Conservation (phyloP, 2,888 invertebrate genomes). For the Hofmannophila pseudospretella region DNA sequence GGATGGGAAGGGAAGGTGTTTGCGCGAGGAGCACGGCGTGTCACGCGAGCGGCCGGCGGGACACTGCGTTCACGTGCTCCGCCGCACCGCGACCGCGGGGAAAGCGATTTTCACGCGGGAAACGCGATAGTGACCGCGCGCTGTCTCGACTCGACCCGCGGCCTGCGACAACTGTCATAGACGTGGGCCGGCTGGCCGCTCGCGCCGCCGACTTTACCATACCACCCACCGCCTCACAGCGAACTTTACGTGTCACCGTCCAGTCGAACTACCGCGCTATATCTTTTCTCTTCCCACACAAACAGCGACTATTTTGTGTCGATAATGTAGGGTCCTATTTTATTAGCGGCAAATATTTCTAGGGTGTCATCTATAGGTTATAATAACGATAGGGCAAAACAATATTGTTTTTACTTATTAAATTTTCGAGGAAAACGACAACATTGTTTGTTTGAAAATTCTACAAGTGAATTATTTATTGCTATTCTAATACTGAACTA, state of each 20-base stretch:
- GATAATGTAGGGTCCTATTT: no score
- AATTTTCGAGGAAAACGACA: no score
- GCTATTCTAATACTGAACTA: no score
- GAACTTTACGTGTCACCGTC: not conserved
- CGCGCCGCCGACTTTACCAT: conserved; percentile 18
- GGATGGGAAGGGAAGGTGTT: conserved; percentile 37
- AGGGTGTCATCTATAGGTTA: no score
- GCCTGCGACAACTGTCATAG: conserved; percentile 56
- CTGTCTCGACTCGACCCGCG: conserved; percentile 62
- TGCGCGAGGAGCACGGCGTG: conserved; percentile 57
- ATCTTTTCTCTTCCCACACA: no score
- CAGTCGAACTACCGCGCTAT: no score
- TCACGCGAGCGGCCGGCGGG: conserved; percentile 74
- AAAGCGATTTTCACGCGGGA: conserved; percentile 76
- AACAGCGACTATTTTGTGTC: no score
- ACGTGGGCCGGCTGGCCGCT: conserved; percentile 22
- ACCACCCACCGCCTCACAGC: conserved; percentile 12
- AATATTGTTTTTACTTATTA: no score
- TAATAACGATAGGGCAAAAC: no score
- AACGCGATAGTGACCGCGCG: conserved; percentile 67
- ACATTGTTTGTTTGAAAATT: no score
- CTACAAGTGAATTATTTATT: no score
- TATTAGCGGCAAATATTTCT: no score
- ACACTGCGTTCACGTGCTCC: conserved; percentile 73
- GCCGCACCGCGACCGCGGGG: conserved; percentile 58